These are phyloP conservation scores for Melolontha melolontha DNA, from an alignment of 2,888 invertebrate genomes.

Conservation along the genomic window DNA sequence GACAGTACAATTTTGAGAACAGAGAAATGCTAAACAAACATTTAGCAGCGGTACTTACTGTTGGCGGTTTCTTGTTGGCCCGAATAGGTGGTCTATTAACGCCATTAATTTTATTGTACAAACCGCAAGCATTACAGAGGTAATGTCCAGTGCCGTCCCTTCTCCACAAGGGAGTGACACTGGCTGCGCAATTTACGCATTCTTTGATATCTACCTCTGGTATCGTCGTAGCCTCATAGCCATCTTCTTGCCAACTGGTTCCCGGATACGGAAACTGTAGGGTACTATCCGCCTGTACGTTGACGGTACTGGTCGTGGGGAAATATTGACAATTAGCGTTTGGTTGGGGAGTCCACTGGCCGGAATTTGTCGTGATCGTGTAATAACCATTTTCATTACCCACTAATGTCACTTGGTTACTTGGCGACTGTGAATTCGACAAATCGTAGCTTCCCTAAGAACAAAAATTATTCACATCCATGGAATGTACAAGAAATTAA, in stretches of 20 bases:
- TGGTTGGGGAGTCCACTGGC: conserved; percentile 45
- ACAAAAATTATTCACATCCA: not conserved
- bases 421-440: conserved; percentile 68
- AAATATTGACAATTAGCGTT: conserved; percentile 23
- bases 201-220: conserved; percentile 74
- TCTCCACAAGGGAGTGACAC: conserved; percentile 84
- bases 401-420: conserved; percentile 72
- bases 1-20: conserved; percentile 27
- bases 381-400: conserved; percentile 68
- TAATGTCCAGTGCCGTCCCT: conserved; percentile 89
- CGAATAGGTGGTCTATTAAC: conserved; percentile 83
- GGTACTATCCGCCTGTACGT: conserved; percentile 32
- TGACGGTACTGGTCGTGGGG: conserved; percentile 5
- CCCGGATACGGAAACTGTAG: conserved; percentile 27
- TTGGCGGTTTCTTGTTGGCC: conserved; percentile 74
- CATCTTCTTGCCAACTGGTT: conserved; percentile 45
- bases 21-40: conserved; percentile 22
- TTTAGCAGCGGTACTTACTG: conserved; percentile 63
- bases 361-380: conserved; percentile 49
- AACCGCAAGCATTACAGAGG: conserved; percentile 86
- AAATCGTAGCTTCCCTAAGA: conserved; percentile 46
- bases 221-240: conserved; percentile 59
- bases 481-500: no score
- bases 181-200: conserved; percentile 76
- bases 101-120: conserved; percentile 73